A percentile compares a stretch with the other conserved stretches of the same genome.
These are phyloP conservation scores for Epizoanthus stellaris DNA, from an alignment of 92 coral and sea anemone genomes.

Conservation along the genomic window DNA sequence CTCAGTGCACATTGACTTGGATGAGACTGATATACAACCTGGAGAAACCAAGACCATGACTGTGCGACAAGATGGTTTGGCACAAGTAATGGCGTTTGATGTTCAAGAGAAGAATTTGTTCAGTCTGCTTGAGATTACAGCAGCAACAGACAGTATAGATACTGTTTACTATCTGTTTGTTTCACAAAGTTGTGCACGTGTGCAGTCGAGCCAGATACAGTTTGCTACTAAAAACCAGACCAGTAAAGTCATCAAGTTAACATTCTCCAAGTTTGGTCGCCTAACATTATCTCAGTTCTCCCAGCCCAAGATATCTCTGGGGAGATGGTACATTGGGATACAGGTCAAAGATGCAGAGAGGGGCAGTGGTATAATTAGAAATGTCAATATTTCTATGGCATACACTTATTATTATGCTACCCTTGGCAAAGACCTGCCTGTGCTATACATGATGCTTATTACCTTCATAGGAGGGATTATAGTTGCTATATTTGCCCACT, in stretches of 20 bases:
- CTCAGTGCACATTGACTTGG: constrained; percentile 67
- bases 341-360: constrained; percentile 40
- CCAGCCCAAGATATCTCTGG: constrained; percentile 75
- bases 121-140: constrained; percentile 77
- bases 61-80: constrained; percentile 72
- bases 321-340: constrained; percentile 95
- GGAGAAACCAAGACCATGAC: constrained; percentile 61
- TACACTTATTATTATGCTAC: constrained; percentile 64
- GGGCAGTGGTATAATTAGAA: constrained; percentile 42
- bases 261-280: constrained; percentile 84
- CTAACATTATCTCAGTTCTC: constrained; percentile 90
- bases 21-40: constrained; percentile 63
- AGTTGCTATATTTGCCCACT: constrained; percentile 85
- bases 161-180: constrained; percentile 72
- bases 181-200: constrained; percentile 74
- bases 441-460: constrained; percentile 65
- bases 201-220: constrained; percentile 57
- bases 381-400: constrained; percentile 63
- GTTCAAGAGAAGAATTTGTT: constrained; percentile 59
- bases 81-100: constrained; percentile 76
- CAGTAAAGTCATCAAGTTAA: constrained; percentile 46
- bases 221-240: constrained; percentile 47
- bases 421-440: constrained; percentile 73
- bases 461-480: constrained; percentile 77
- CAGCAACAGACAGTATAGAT: constrained; percentile 64